phyloP scores from a whole-genome alignment of 2,797 vertebrate species.

The Botia almorhae region DNA sequence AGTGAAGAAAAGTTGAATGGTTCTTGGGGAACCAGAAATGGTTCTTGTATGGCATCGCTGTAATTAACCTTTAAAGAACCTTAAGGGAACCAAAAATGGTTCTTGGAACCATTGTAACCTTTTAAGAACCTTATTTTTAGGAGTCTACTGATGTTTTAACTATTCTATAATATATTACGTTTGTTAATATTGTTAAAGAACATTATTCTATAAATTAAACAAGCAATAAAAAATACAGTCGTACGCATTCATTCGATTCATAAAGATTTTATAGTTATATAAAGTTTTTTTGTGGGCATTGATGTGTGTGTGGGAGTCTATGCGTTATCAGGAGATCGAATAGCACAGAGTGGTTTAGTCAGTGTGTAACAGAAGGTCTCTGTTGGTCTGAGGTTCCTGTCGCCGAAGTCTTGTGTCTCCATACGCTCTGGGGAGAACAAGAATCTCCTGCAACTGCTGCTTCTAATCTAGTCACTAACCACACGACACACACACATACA shows the following conservation, averaged over 20 bases:
- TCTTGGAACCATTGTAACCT: no score
- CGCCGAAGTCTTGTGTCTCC: constrained; percentile 48
- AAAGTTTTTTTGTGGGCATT: constrained; percentile 15
- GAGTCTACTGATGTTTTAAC: no score
- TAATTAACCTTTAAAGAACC: no score
- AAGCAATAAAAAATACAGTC: neutral
- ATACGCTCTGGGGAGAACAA: constrained; percentile 69
- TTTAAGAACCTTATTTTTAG: no score
- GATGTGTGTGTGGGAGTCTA: constrained; percentile 33
- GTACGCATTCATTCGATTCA: neutral
- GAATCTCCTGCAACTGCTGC: constrained; percentile 65
- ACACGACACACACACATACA: constrained; percentile 49
- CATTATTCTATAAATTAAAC: no score
- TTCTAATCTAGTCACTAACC: constrained; percentile 62
- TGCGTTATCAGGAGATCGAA: constrained; percentile 65
- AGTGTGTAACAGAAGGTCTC: constrained; percentile 65
- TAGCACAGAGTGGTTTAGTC: constrained; percentile 64
- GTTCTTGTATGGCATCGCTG: no score
- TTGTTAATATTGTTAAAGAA: neutral
- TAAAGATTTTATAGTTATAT: neutral
- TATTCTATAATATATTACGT: no score
- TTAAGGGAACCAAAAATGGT: no score
- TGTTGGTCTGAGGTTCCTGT: constrained; percentile 60
- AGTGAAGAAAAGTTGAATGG: no score
- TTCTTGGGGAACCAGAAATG: no score